Percentiles rank a stretch among this genome's conserved stretches.
These are phyloP conservation scores for Sarcophaga carnaria DNA, from an alignment of 2,888 invertebrate genomes.

Conservation along the genomic window DNA sequence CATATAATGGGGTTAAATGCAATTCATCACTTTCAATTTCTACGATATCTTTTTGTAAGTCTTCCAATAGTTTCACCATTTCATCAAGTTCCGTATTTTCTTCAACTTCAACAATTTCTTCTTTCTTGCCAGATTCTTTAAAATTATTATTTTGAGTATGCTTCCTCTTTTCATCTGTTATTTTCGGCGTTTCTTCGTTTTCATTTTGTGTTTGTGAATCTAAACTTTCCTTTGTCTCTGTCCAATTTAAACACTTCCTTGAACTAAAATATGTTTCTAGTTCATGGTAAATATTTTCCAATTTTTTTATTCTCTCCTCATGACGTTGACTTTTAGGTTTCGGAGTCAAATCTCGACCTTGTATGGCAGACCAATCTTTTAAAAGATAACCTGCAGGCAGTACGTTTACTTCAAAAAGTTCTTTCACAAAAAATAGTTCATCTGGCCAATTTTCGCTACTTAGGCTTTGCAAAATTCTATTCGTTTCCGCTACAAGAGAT, in stretches of 20 bases:
- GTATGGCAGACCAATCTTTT: conserved; percentile 85
- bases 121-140: not conserved
- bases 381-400: conserved; percentile 83
- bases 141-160: not conserved
- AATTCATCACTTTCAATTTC: not conserved
- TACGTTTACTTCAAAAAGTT: conserved; percentile 82
- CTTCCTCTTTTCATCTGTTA: not conserved
- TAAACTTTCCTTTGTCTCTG: not conserved
- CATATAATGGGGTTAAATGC: not conserved
- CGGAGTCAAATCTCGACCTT: conserved; percentile 85
- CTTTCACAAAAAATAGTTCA: conserved; percentile 82
- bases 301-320: conserved; percentile 44
- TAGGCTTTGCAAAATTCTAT: conserved; percentile 54
- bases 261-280: conserved; percentile 70
- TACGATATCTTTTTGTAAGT: not conserved
- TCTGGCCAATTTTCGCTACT: conserved; percentile 56
- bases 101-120: not conserved
- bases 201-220: not conserved
- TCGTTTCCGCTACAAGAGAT: conserved; percentile 8
- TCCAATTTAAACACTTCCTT: conserved; percentile 26
- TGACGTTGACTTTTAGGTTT: conserved; percentile 48
- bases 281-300: conserved; percentile 72
- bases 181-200: not conserved
- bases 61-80: conserved; percentile 22
- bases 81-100: conserved; percentile 13